phyloP scores from a whole-genome alignment of 2,797 vertebrate species.

The Mus caroli region DNA sequence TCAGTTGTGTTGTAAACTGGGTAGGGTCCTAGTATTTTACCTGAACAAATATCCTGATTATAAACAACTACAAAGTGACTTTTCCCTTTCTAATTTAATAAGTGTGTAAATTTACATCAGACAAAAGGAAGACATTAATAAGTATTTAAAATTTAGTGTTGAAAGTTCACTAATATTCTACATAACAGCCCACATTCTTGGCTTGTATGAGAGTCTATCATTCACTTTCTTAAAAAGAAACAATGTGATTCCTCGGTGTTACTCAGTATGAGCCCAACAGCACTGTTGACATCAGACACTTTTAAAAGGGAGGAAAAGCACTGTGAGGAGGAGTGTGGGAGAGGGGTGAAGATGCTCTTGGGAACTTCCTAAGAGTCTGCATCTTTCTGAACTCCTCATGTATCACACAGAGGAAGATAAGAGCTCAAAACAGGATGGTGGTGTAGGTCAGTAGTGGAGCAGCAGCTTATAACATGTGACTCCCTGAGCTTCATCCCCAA shows the following conservation, averaged over 20 bases:
- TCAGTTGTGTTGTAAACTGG: background rate
- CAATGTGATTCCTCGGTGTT: background rate
- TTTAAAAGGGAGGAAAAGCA: background rate
- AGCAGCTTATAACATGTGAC: background rate
- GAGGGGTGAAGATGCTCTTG: background rate
- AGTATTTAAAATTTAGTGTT: conserved; percentile 89
- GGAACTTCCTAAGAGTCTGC: background rate
- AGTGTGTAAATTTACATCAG: conserved; percentile 88
- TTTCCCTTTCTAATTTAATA: conserved; percentile 85
- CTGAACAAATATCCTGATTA: conserved; percentile 42
- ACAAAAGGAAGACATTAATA: conserved; percentile 90
- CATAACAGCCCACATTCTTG: conserved; percentile 45
- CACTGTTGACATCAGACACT: background rate
- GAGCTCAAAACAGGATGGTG: background rate
- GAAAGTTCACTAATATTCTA: conserved; percentile 87
- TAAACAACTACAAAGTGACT: conserved; percentile 2
- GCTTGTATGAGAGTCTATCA: conserved; percentile 79
- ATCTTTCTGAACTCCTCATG: background rate
- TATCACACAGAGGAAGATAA: background rate
- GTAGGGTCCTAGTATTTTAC: background rate
- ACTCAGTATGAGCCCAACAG: background rate
- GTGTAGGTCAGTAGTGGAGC: background rate
- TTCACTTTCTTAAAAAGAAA: conserved; percentile 46
- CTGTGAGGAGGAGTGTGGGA: background rate
- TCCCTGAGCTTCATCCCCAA: background rate